A percentile compares a stretch with the other conserved stretches of the same genome.
phyloP scores from a whole-genome alignment of 1,140 invertebrate species.

The Zaprionus davidi region DNA sequence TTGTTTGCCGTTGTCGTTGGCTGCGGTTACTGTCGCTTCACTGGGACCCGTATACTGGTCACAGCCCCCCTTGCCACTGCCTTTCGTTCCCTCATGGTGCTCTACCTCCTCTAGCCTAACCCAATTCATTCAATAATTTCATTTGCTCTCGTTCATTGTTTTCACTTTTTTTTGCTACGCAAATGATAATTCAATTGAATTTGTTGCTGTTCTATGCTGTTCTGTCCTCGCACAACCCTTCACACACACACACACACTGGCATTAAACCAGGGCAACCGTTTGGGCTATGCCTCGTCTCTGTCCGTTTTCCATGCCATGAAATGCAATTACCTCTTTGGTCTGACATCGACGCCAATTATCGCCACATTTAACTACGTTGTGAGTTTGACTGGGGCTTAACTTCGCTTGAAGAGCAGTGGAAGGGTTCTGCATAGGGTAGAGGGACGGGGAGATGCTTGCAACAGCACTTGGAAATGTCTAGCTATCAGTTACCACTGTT shows the following conservation, averaged over 20 bases:
- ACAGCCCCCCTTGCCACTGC: not conserved
- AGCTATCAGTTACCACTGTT: slow-evolving; percentile 27
- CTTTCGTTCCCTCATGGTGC: not conserved
- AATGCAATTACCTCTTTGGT: slow-evolving; percentile 61
- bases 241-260: not conserved
- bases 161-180: slow-evolving; percentile 58
- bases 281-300: slow-evolving; percentile 5
- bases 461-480: slow-evolving; percentile 28
- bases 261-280: slow-evolving; percentile 17
- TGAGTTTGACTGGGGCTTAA: not conserved
- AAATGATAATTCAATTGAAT: slow-evolving; percentile 77
- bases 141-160: slow-evolving; percentile 71
- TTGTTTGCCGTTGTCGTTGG: slow-evolving; percentile 68
- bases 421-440: not conserved
- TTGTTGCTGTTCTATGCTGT: slow-evolving; percentile 37
- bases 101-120: slow-evolving; percentile 33
- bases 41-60: not conserved
- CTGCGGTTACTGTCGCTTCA: slow-evolving; percentile 49
- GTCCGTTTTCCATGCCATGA: slow-evolving; percentile 40
- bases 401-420: not conserved
- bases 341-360: slow-evolving; percentile 61
- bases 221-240: not conserved
- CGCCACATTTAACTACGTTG: slow-evolving; percentile 42
- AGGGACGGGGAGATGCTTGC: not conserved
- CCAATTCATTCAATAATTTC: slow-evolving; percentile 80